Base-by-base conservation (phyloP, 1,140 invertebrate species). In the Scaptomyza pallida region DNA sequence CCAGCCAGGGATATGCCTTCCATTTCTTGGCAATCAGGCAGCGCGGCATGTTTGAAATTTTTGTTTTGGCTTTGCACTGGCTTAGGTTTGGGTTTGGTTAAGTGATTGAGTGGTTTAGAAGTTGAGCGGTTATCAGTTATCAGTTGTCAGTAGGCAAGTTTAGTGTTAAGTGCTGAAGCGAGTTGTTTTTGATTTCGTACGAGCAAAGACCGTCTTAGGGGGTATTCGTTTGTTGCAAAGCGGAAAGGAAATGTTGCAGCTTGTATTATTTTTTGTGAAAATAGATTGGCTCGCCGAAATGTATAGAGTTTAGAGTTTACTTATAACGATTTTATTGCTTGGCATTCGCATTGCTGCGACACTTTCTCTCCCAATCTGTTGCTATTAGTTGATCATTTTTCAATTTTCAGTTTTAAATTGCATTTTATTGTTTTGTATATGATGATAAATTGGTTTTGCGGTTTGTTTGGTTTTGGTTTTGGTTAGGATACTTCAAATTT, bases 11-110 rank as follows among this genome's bases (percentile, higher is more conserved):
- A 92, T 96, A 96, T 78, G 94, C 95, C 94, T 97, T 97, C 96
- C 96, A 97, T 93, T 97, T 97, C 92, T 97, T 97, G 79, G 96
- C 96, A 95, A 97, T 97, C 86, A 96, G 94, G 93, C 95, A 96
- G 90, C 95, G 95, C 92, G 96, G 96, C 96, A 96, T 96, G 47
- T 57, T 23, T 15, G 16, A 60, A 15, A 37, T 19, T 30, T 30
- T 30, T 0, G 8, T 1, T 13, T 37, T 10, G 16, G 8, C 5
- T 16, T 37, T 10, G 16, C 43, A 21, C 5, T 30, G 19, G 30
- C 44, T 55, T 63, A 35, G 13, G 30, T 23, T 35, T 17, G 48
- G 47, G 50, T 23, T 30, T 45, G 50, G 17, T 50, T 56, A 35
- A 35, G 54, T 54, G 51, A 45, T 62, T 44, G 47, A 59, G 56